A percentile compares a stretch with the other conserved stretches of the same genome.
phyloP scores from a whole-genome alignment of 1,140 invertebrate genomes.

The Gryllus bimaculatus region DNA sequence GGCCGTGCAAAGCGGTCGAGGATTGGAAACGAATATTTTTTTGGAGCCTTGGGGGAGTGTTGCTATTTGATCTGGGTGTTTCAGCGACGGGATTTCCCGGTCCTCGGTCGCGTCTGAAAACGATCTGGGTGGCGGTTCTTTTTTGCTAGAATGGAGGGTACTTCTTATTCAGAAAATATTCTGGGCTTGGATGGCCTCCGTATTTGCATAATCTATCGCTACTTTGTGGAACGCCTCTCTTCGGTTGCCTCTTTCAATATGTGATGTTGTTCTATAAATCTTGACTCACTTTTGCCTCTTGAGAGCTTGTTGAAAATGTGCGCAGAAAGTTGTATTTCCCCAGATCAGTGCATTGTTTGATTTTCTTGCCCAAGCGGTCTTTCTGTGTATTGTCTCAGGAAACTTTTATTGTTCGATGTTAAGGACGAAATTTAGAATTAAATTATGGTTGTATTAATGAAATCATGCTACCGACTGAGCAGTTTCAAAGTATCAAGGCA shows the following conservation, averaged over 20 bases:
- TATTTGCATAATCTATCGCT: neutral
- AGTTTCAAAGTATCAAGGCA: too few relatives aligned
- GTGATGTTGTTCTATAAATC: constrained; percentile 5
- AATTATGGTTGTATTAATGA: too few relatives aligned
- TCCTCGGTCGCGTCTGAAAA: neutral
- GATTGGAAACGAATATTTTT: neutral
- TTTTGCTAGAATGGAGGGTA: neutral
- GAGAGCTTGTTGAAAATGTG: too few relatives aligned
- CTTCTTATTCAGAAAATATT: neutral
- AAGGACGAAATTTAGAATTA: too few relatives aligned
- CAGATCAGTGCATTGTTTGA: too few relatives aligned
- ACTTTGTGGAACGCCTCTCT: neutral
- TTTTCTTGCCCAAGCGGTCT: too few relatives aligned
- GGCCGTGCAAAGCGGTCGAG: neutral
- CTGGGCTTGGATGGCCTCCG: neutral
- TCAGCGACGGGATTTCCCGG: neutral
- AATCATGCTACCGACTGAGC: too few relatives aligned
- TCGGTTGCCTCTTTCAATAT: neutral
- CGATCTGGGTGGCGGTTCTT: neutral
- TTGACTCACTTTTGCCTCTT: neutral
- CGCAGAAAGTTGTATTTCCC: too few relatives aligned
- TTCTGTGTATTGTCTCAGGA: too few relatives aligned
- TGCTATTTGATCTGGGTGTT: neutral
- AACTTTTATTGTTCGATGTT: too few relatives aligned
- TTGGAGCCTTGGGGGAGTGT: neutral